Evolutionary conservation across 2,888 invertebrate genomes (phyloP).

Genomic region (Drosophila neotestacea): DNA sequence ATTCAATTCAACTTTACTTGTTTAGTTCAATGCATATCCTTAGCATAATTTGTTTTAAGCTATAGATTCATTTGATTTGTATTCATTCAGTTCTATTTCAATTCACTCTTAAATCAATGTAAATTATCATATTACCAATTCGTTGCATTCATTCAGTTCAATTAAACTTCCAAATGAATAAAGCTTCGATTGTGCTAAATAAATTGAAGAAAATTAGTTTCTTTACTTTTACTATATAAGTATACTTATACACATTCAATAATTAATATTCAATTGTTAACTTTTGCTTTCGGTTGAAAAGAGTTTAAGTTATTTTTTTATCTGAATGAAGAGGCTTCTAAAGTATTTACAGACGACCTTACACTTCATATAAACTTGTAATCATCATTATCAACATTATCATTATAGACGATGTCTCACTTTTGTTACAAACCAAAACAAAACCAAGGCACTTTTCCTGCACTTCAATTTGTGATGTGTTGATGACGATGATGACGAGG

Average conservation of each 20-base stretch:
- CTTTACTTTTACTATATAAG: too few species aligned
- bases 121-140: conserved; percentile 17
- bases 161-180: conserved; percentile 19
- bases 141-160: conserved; percentile 13
- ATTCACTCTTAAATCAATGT: conserved; percentile 8
- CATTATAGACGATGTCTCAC: conserved; percentile 39
- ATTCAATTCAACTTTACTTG: not conserved
- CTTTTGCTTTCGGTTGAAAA: conserved; percentile 2
- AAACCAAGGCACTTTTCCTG: conserved; percentile 40
- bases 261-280: conserved; percentile 1
- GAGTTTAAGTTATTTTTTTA: not conserved
- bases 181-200: conserved; percentile 6
- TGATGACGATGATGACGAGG: conserved; percentile 2
- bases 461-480: conserved; percentile 39
- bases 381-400: conserved; percentile 1
- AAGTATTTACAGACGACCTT: conserved; percentile 21
- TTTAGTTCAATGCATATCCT: not conserved
- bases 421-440: conserved; percentile 42
- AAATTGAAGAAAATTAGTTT: conserved; percentile 3
- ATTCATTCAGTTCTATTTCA: conserved; percentile 15
- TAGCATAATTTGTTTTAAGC: not conserved
- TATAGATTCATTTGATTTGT: not conserved
- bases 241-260: conserved; percentile 1
- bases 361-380: conserved; percentile 11
- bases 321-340: conserved; percentile 2